phyloP scores from a whole-genome alignment of 2,888 invertebrate species.

The Kuschelorhynchus macadamiae region DNA sequence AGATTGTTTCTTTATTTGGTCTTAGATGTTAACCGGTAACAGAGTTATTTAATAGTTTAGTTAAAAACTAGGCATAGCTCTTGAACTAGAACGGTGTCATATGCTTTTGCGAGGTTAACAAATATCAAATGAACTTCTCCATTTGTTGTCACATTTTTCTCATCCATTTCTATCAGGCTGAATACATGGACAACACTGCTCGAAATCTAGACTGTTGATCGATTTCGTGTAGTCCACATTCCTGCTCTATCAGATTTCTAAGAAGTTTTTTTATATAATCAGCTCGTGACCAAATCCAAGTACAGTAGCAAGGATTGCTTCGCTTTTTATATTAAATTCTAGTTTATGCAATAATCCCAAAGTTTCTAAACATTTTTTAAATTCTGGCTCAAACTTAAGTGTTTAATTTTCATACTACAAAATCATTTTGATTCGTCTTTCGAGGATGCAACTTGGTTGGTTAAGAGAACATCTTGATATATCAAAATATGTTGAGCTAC shows the following conservation, averaged over 20 bases:
- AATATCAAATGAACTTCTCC: background rate
- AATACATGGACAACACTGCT: background rate
- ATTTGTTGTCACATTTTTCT: background rate
- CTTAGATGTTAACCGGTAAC: constrained; percentile 3
- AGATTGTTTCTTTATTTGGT: background rate
- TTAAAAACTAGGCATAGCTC: background rate
- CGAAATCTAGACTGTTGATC: constrained; percentile 16
- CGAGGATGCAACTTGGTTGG: too few relatives aligned
- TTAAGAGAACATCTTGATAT: too few relatives aligned
- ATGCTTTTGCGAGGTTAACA: too few relatives aligned
- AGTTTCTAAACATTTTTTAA: too few relatives aligned
- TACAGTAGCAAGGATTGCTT: too few relatives aligned
- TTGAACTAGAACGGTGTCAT: background rate
- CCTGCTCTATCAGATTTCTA: constrained; percentile 15
- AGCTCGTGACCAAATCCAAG: too few relatives aligned
- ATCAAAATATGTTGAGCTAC: too few relatives aligned
- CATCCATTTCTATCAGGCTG: constrained; percentile 2
- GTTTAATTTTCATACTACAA: too few relatives aligned
- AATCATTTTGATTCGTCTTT: too few relatives aligned
- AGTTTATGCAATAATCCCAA: too few relatives aligned
- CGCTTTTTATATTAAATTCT: too few relatives aligned
- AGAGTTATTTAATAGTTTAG: constrained; percentile 4
- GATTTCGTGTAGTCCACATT: constrained; percentile 19
- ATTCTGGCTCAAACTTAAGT: too few relatives aligned
- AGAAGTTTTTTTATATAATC: constrained; percentile 9